phyloP scores from a whole-genome alignment of 1,140 invertebrate species.

The Octopus sinensis region DNA sequence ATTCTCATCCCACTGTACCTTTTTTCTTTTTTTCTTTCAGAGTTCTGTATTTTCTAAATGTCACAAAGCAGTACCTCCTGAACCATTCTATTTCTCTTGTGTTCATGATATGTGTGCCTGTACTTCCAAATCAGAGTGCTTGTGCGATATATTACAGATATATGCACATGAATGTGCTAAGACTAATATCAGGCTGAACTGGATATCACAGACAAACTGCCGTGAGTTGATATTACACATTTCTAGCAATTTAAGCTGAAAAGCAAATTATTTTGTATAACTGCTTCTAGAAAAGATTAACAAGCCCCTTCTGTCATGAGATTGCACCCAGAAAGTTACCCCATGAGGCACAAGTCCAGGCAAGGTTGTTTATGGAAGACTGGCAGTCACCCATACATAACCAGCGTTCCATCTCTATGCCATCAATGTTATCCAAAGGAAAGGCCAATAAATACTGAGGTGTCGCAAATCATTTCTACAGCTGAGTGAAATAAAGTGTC shows the following conservation, averaged over 20 bases:
- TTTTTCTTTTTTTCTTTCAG: slow-evolving; percentile 30
- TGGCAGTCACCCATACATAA: no score
- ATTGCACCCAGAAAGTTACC: background rate
- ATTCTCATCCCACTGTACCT: no score
- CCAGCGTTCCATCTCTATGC: no score
- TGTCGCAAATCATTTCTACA: no score
- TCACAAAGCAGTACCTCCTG: slow-evolving; percentile 43
- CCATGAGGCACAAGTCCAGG: background rate
- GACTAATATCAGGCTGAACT: slow-evolving; percentile 61
- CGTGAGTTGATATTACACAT: slow-evolving; percentile 34
- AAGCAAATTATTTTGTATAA: no score
- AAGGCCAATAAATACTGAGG: no score
- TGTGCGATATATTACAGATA: slow-evolving; percentile 84
- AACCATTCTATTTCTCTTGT: slow-evolving; percentile 65
- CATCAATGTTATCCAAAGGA: no score
- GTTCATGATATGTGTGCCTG: slow-evolving; percentile 88
- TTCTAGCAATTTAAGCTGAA: no score
- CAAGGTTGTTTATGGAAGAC: no score
- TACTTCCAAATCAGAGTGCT: slow-evolving; percentile 69
- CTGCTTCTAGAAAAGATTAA: no score
- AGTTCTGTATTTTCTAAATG: slow-evolving; percentile 42
- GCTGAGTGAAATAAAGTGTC: no score
- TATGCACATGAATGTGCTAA: slow-evolving; percentile 84
- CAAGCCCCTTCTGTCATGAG: no score
- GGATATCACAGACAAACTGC: slow-evolving; percentile 45